Base-by-base conservation (phyloP, 2,888 invertebrate genomes). In the Deladenus siricidicola region DNA sequence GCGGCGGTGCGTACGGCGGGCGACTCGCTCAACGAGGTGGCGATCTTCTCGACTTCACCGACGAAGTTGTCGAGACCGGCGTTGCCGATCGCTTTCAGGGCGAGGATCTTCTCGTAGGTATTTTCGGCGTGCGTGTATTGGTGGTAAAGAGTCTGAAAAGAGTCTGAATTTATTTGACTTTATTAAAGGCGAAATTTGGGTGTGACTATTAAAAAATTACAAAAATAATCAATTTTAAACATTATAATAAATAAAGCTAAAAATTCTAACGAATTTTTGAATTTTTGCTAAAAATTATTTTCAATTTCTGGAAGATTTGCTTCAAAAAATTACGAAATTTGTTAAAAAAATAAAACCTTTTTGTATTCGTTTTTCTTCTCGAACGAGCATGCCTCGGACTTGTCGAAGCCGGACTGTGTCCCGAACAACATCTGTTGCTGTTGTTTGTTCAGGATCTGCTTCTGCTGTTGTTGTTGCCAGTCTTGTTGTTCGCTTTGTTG, bases 81-180 rank as follows among this genome's bases (percentile, higher is more conserved):
- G 62, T 78, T 78, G 61, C 70, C 71, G 52, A 78, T 47, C 26
- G 73, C 65, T 66, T 78, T 78, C 53, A 78, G 63, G 50, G 62
- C 66, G 43, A 78, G 69, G 43, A 75, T 60, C 21, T 55, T 55
- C 44, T 47, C 43, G 26, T 55, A 45, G 17, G 24, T 21, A 24
- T 2, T 48, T n/a, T 21, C 10, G 19, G 52, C 52, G 14, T 28
- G 52, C 19, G 21, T 19, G 52, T 28, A 51, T 29, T 51, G 28
- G 26, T 24, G 17, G 28, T 17, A 1, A 19, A 51, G 30, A 14
- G 28, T 29, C 52, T 51, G 28, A 51, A 51, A 26, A 19, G n/a
- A 10, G 26, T 23, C 8, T 47, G n/a, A 47, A 47, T 23, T 47
- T 10, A 6, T 23, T 47, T 47, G 6, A 10, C 8, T 10, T 10